Evolutionary conservation across 2,797 vertebrate species (phyloP), one percentile per base, ranked within the genome.

Genomic region (Potorous gilbertii): DNA sequence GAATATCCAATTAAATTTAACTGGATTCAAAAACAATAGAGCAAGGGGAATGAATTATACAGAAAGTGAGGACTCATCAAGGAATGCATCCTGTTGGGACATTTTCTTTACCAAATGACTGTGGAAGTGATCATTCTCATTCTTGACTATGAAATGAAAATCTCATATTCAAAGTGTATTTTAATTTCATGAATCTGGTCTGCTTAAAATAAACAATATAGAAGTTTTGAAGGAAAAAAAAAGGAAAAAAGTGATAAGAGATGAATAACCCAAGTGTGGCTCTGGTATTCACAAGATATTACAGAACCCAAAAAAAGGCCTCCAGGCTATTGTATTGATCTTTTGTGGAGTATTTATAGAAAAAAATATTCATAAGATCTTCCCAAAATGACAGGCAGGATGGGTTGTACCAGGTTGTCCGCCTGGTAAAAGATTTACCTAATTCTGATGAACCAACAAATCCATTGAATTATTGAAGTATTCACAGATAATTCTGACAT

Each of bases 201-300:
- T 98, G 98, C 98, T 98, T 97, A 97, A 98, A 99, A 98, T 99
- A 99, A 98, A 87, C 74, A 46, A 34, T 98, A 97, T 96, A 97
- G 98, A 98, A 95, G 96, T 98, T 99, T 99, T 98, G 98, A 99
- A 98, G 97, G 40, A 87, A 40, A 74, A 74, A 66, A 59, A 29
- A 29, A 11, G 8, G 34, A n/a, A 74, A 74, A 40, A 74, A 21
- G 18, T 40, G 66, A 81, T 81, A 40, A 87, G 40, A 87, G 21
- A 87, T 46, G 40, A 87, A 46, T 87, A 87, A 11, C 9, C 40
- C 40, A 87, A 27, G 18, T 27, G 74, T 87, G 40, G 21, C 74
- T 46, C 74, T 87, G 40, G 21, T 87, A 46, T 87, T 87, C 74
- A 12, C 40, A 50, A 87, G 40, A 27, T 87, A 27, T 50, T 87